These are phyloP conservation scores for Hypanus sabinus DNA, from an alignment of 2,113 vertebrate genomes.

Conservation along the genomic window DNA sequence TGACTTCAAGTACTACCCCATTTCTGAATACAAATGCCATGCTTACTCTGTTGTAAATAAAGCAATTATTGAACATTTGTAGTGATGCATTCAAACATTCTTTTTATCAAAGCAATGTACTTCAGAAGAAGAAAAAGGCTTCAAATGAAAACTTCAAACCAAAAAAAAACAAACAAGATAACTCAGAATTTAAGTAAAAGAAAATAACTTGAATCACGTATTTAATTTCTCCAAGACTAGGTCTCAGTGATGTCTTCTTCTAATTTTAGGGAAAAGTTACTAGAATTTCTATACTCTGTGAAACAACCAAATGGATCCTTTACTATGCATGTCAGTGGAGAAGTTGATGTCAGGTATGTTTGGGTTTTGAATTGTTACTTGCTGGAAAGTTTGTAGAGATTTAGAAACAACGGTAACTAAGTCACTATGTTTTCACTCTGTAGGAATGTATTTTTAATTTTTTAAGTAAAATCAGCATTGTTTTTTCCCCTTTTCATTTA, in stretches of 20 bases:
- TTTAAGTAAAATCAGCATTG: neutral
- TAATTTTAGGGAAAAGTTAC: conserved; percentile 76
- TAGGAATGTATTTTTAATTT: neutral
- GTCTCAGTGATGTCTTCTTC: neutral
- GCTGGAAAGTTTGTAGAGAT: neutral
- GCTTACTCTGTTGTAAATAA: no score
- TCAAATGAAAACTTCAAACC: neutral
- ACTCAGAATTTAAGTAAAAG: neutral
- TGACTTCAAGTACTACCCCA: neutral
- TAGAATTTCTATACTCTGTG: conserved; percentile 76
- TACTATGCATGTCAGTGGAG: conserved; percentile 87
- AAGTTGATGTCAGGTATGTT: conserved; percentile 91
- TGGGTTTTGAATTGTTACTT: neutral
- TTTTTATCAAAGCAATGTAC: neutral
- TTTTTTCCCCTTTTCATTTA: neutral
- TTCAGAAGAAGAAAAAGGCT: neutral
- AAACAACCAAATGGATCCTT: conserved; percentile 92
- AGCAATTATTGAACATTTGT: neutral
- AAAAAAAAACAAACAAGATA: neutral
- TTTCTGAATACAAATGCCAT: neutral
- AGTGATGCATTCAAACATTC: neutral
- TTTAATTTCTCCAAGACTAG: neutral
- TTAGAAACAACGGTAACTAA: neutral
- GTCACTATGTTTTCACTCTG: neutral
- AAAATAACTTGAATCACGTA: neutral